A percentile compares a stretch with the other conserved stretches of the same genome.
phyloP scores from a whole-genome alignment of 2,797 vertebrate species.

The Myiotriccus ornatus region DNA sequence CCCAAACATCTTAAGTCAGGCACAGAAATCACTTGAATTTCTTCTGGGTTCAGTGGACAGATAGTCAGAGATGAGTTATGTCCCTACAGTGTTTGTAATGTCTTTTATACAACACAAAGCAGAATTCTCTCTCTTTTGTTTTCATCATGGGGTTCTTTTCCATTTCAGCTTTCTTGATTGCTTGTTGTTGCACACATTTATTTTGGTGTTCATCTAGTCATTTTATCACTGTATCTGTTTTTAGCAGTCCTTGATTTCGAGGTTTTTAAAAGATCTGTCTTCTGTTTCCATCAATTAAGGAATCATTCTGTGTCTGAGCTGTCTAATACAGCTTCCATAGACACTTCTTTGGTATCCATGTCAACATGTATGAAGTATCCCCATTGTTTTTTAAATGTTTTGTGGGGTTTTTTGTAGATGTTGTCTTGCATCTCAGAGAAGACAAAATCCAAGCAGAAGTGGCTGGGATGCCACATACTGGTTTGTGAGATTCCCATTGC shows the following conservation, averaged over 20 bases:
- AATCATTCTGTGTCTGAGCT: background rate
- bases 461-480: background rate
- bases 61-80: background rate
- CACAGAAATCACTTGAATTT: background rate
- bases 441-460: background rate
- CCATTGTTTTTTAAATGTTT: background rate
- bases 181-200: background rate
- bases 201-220: background rate
- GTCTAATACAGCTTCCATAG: background rate
- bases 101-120: background rate
- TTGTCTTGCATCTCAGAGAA: background rate
- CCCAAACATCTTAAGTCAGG: background rate
- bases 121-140: background rate
- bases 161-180: background rate
- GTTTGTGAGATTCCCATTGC: background rate
- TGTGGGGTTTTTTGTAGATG: background rate
- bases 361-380: background rate
- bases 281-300: background rate
- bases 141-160: background rate
- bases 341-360: background rate
- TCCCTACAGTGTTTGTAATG: background rate
- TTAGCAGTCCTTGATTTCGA: background rate
- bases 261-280: background rate
- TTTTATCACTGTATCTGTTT: background rate
- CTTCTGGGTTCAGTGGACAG: background rate